phyloP scores from a whole-genome alignment of 2,113 vertebrate species.

The Xyliphius kryptos region DNA sequence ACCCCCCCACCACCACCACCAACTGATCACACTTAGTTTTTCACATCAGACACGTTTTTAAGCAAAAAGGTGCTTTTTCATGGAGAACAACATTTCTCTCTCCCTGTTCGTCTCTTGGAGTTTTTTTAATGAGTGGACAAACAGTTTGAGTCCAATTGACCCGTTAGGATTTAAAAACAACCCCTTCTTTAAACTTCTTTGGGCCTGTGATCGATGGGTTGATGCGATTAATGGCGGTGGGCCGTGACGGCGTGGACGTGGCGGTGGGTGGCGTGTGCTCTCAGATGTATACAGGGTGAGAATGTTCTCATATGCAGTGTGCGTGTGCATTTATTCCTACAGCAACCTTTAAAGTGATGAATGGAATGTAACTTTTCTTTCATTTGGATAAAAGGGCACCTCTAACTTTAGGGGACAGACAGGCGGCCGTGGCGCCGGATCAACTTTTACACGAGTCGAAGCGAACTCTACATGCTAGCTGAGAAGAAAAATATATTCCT shows the following conservation, averaged over 20 bases:
- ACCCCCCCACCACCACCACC: no score
- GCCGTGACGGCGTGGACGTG: constrained; percentile 5
- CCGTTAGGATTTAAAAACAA: no score
- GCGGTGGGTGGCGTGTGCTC: not conserved
- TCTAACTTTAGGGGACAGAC: not conserved
- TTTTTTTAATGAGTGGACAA: not conserved
- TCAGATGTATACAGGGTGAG: not conserved
- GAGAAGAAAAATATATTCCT: constrained; percentile 38
- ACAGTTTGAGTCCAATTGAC: not conserved
- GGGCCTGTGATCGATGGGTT: not conserved
- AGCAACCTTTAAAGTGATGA: not conserved
- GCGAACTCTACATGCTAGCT: constrained; percentile 32
- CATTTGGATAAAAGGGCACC: not conserved
- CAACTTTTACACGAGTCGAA: no score
- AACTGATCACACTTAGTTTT: no score
- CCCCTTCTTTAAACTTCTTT: not conserved
- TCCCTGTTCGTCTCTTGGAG: not conserved
- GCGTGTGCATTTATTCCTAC: not conserved
- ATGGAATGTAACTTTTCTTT: constrained; percentile 9
- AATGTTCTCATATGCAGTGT: not conserved
- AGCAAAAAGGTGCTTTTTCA: not conserved
- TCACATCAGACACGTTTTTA: no score
- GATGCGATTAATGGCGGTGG: not conserved
- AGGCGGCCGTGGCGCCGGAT: not conserved
- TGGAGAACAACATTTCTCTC: no score